phyloP scores from a whole-genome alignment of 2,113 vertebrate genomes.

The Sus scrofa region T2T-Sscrofa CM000813.6:128269001-128269500 shows the following conservation, averaged over 20 bases:
- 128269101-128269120: slow-evolving; percentile 49
- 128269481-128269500: neutral
- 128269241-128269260: neutral
- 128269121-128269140: slow-evolving; percentile 47
- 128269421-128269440: neutral
- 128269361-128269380: neutral
- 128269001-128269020: neutral
- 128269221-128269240: neutral
- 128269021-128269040: neutral
- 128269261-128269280: neutral
- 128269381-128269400: slow-evolving; percentile 43
- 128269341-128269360: neutral
- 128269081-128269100: neutral
- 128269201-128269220: slow-evolving; percentile 49
- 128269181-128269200: slow-evolving; percentile 30
- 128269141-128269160: neutral
- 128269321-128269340: neutral
- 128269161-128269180: slow-evolving; percentile 36
- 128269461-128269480: neutral
- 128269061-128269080: neutral
- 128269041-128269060: neutral
- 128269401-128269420: slow-evolving; percentile 45
- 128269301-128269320: neutral
- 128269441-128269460: neutral
- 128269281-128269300: neutral